Conservation (phyloP, 2,113 vertebrate genomes). For the Podarcis muralis region DNA sequence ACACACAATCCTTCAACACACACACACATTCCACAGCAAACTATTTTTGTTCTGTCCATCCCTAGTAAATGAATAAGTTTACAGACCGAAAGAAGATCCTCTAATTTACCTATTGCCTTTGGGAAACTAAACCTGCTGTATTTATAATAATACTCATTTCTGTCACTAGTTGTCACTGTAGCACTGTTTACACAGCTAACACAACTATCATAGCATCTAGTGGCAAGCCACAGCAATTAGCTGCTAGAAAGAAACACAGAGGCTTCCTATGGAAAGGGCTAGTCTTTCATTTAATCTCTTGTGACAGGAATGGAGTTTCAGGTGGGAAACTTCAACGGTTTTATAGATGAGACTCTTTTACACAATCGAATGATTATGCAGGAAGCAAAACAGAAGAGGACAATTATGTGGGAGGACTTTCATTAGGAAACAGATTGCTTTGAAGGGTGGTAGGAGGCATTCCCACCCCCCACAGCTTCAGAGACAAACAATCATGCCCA, state of each 20-base stretch:
- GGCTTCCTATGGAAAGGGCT: background rate
- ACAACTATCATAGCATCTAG: background rate
- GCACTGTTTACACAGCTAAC: background rate
- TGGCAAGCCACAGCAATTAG: background rate
- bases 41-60: background rate
- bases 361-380: background rate
- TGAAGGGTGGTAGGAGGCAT: background rate
- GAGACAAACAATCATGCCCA: background rate
- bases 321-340: background rate
- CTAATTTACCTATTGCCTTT: background rate
- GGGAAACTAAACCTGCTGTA: background rate
- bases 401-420: background rate
- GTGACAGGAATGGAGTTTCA: background rate
- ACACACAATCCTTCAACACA: background rate
- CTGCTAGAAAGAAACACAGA: background rate
- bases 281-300: background rate
- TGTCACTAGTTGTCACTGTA: background rate
- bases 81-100: background rate
- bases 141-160: background rate
- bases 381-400: background rate
- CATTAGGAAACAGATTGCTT: background rate
- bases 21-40: background rate
- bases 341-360: background rate
- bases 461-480: background rate
- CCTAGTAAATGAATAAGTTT: background rate